Evolutionary conservation across 2,797 vertebrate species (phyloP).

Genomic region (Columba guinea): DNA sequence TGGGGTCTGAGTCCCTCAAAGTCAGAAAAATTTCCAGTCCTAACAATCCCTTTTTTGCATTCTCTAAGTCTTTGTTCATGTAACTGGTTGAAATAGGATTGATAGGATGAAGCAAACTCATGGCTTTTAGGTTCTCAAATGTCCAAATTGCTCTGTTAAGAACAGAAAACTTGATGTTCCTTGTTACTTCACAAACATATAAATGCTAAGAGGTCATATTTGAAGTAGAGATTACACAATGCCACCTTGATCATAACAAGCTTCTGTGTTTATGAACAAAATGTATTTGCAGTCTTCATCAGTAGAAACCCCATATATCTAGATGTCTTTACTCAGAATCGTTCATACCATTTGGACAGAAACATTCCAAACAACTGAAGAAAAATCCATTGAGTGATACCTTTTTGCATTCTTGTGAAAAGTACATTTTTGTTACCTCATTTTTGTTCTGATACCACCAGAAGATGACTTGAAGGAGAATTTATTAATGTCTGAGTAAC

Average conservation of each 20-base stretch:
- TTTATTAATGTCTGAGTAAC: background rate
- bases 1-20: background rate
- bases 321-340: background rate
- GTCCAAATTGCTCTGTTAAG: no score
- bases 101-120: background rate
- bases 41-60: background rate
- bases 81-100: background rate
- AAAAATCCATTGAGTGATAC: background rate
- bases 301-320: background rate
- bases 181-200: background rate
- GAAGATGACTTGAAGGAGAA: background rate
- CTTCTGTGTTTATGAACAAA: background rate
- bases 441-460: background rate
- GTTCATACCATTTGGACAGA: background rate
- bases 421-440: background rate
- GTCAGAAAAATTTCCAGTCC: background rate
- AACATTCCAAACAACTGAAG: background rate
- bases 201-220: background rate
- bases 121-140: background rate
- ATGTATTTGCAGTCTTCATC: background rate
- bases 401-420: background rate
- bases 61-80: background rate
- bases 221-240: background rate
- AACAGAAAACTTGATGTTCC: no score
- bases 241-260: background rate